A percentile compares a stretch with the other conserved stretches of the same genome.
phyloP scores from a whole-genome alignment of 92 coral and sea anemone species.

The Paragorgia papillata region DNA sequence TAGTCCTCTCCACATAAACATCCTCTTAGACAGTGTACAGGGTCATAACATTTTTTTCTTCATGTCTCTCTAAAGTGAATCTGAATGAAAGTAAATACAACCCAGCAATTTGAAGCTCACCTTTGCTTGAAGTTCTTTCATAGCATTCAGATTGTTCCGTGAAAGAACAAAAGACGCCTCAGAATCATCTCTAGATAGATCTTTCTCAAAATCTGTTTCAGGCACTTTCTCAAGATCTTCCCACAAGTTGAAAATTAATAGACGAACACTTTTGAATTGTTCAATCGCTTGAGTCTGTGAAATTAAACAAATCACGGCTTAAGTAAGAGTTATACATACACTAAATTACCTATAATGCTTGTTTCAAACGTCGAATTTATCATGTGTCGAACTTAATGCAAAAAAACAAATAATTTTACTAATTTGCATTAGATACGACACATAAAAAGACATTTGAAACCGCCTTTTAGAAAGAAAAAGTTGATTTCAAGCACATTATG shows the following conservation, averaged over 20 bases:
- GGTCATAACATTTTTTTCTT: too few relatives aligned
- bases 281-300: conserved; percentile 69
- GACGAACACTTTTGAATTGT: conserved; percentile 62
- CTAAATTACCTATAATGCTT: background rate
- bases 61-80: too few relatives aligned
- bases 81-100: too few relatives aligned
- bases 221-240: conserved; percentile 71
- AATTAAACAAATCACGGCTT: background rate
- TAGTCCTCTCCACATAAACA: too few relatives aligned
- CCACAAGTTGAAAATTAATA: conserved; percentile 69
- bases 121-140: conserved; percentile 71
- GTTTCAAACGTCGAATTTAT: background rate
- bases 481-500: too few relatives aligned
- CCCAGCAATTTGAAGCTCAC: too few relatives aligned
- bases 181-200: conserved; percentile 67
- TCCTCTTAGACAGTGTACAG: too few relatives aligned
- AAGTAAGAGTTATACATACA: background rate
- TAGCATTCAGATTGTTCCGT: conserved; percentile 63
- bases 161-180: conserved; percentile 73
- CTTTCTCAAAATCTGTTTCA: conserved; percentile 67
- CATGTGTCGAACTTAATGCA: too few relatives aligned
- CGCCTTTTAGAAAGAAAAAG: too few relatives aligned
- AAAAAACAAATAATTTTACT: too few relatives aligned
- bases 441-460: too few relatives aligned
- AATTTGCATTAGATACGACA: too few relatives aligned